Evolutionary conservation across 2,113 vertebrate genomes (phyloP).

Genomic region (Gymnocephalus cernua): DNA sequence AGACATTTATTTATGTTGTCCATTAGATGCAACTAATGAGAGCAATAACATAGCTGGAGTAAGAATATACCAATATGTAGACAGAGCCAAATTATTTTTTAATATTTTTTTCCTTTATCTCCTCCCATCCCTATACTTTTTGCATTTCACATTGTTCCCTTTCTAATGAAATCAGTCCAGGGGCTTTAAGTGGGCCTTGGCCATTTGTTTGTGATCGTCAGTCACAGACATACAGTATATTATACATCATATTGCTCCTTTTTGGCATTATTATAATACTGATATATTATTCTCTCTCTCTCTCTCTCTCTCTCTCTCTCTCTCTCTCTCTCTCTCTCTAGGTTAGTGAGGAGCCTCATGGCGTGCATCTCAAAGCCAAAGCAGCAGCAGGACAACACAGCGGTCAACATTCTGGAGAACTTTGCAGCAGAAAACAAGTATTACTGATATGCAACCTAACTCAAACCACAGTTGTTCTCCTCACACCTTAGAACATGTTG

Average conservation of each 20-base stretch:
- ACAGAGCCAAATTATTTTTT: neutral
- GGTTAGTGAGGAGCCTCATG: constrained; percentile 87
- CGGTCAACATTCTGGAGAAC: constrained; percentile 83
- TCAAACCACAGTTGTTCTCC: neutral
- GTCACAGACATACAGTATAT: constrained; percentile 5
- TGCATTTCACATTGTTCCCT: neutral
- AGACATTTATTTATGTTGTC: constrained; percentile 31
- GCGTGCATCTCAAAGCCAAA: constrained; percentile 71
- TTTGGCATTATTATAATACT: constrained; percentile 1
- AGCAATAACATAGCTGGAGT: neutral
- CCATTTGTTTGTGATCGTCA: constrained; percentile 22
- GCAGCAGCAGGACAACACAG: constrained; percentile 74
- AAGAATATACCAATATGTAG: neutral
- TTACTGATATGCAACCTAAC: constrained; percentile 24
- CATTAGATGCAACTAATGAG: neutral
- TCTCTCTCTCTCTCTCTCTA: constrained; percentile 54
- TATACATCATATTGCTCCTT: neutral
- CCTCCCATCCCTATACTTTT: neutral
- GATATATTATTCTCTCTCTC: neutral
- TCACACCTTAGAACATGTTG: constrained; percentile 9
- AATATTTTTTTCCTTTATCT: neutral
- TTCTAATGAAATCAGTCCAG: neutral
- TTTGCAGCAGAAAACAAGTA: constrained; percentile 88
- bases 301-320: neutral
- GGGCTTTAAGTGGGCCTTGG: neutral